Evolutionary conservation across 2,888 invertebrate genomes (phyloP), one percentile per base, ranked within the genome.

Genomic region (Cantharis flavilabris): DNA sequence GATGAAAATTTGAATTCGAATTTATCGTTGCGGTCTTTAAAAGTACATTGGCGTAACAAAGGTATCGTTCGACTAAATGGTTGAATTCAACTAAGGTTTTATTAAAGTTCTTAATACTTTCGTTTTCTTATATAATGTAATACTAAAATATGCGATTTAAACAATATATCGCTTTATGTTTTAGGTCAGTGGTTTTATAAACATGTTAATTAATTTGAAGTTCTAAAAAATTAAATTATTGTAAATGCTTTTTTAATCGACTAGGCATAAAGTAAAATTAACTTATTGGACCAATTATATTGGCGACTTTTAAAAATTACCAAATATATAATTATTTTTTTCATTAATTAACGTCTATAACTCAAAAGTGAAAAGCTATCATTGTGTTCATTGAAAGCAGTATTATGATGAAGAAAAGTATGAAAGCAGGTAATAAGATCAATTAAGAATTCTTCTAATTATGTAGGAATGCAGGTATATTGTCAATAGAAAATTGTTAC

Each of bases 121-220:
- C 76, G 76, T 72, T 76, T 76, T 49, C 71, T 76, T 76, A 76
- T 72, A 72, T 76, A 76, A 76, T 76, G 30, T 23, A 65, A 70
- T 73, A 64, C 0, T 49, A 49, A 26, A 49, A 49, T 49, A 49
- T 49, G n/a, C 49, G 49, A 49, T 49, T 49, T 49, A 49, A n/a
- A 49, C 49, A 49, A 49, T 49, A 72, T 18, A 33, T 72, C 14
- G 20, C 18, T 13, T 23, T 65, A 65, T 65, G 18, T 65, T 20
- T 23, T 65, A 23, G 65, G 65, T 20, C 65, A 65, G 20, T 65
- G 65, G 11, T 65, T 65, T 49, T 49, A n/a, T 13, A n/a, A 49
- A 49, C 49, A 49, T n/a, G n/a, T 49, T 49, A 49, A 49, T 49
- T 49, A 33, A 33, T 33, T 33, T 4, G 1, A 33, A 13, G 5